Evolutionary conservation across 2,797 vertebrate genomes (phyloP).

Genomic region (Acipenser transmontanus): DNA sequence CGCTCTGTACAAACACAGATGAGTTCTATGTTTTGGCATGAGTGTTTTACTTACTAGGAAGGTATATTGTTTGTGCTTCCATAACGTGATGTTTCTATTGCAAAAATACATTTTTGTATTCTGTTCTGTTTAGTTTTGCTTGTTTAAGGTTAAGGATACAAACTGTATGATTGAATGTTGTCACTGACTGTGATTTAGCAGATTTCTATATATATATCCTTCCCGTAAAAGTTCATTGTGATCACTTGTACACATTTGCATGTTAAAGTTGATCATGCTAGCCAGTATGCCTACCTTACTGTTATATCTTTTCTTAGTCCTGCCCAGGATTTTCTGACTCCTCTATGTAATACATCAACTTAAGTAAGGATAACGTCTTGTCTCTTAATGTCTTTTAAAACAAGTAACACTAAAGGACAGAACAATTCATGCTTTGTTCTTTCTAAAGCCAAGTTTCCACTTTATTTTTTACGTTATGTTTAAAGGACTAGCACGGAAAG

Average conservation of each 20-base stretch:
- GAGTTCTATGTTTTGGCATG: not conserved
- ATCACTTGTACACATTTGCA: not conserved
- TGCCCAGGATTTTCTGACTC: not conserved
- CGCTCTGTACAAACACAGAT: not conserved
- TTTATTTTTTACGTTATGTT: constrained; percentile 25
- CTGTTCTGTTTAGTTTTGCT: not conserved
- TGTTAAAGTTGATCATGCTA: not conserved
- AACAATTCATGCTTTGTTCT: too few species aligned
- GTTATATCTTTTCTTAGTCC: not conserved
- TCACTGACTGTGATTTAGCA: not conserved
- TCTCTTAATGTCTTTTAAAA: too few species aligned
- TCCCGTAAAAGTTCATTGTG: not conserved
- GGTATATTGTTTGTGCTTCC: not conserved
- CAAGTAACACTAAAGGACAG: too few species aligned
- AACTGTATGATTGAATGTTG: not conserved
- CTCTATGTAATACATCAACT: too few species aligned
- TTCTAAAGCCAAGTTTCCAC: not conserved
- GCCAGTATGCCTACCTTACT: not conserved
- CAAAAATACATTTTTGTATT: not conserved
- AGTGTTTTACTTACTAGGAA: not conserved
- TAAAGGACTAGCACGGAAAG: constrained; percentile 81
- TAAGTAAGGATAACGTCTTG: too few species aligned
- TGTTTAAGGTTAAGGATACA: not conserved
- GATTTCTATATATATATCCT: not conserved
- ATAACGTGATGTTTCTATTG: not conserved